Percentiles rank a stretch among this genome's conserved stretches.
Evolutionary conservation across 2,888 invertebrate species (phyloP).

Genomic region (Ischnura elegans): DNA sequence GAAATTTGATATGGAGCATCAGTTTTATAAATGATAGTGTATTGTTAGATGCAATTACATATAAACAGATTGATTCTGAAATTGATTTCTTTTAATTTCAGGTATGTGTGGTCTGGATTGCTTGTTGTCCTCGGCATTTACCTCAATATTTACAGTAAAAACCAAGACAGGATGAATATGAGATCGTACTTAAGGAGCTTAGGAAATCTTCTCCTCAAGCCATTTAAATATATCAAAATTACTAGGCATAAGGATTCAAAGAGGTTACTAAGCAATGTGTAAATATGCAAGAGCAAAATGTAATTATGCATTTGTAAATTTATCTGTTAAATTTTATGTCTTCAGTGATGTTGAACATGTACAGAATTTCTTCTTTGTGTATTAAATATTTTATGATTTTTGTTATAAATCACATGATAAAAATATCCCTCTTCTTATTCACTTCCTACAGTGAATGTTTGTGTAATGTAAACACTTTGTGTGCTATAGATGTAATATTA

Average conservation of each 20-base stretch:
- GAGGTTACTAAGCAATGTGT: slow-evolving; percentile 46
- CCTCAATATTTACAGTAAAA: slow-evolving; percentile 94
- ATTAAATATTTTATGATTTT: not conserved
- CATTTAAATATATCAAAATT: not conserved
- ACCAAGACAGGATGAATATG: slow-evolving; percentile 72
- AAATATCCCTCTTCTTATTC: not conserved
- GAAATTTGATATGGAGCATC: too few species aligned
- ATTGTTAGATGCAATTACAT: not conserved
- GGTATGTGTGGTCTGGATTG: slow-evolving; percentile 94
- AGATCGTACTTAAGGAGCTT: not conserved
- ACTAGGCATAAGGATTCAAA: slow-evolving; percentile 31
- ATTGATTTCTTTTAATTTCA: slow-evolving; percentile 78
- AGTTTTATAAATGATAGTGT: too few species aligned
- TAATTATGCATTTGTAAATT: not conserved
- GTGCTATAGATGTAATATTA: too few species aligned
- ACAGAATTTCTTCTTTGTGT: too few species aligned
- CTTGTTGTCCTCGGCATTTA: slow-evolving; percentile 95
- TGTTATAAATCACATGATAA: not conserved
- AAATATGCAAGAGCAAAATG: too few species aligned
- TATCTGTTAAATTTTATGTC: not conserved
- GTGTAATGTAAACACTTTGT: too few species aligned
- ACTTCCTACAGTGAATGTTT: not conserved
- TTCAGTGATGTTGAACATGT: not conserved
- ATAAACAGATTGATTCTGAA: slow-evolving; percentile 45
- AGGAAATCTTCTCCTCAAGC: slow-evolving; percentile 5